phyloP scores from a whole-genome alignment of 1,140 invertebrate species.

The Rhyacophila brunnea region DNA sequence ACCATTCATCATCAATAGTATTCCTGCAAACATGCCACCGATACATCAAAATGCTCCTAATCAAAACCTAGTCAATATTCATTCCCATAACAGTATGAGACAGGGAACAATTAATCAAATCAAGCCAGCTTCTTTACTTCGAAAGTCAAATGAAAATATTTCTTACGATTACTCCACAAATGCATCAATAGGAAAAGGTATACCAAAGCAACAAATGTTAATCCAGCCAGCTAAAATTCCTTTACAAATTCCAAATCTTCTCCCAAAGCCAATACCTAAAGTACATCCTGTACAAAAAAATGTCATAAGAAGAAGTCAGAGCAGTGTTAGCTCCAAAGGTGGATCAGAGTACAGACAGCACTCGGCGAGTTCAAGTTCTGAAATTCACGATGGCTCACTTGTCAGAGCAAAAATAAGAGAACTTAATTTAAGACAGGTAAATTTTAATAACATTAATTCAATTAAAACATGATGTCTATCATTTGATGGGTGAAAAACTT shows the following conservation, averaged over 20 bases:
- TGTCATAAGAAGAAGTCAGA: conserved; percentile 27
- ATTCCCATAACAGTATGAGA: no score
- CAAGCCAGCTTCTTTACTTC: no score
- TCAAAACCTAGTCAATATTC: no score
- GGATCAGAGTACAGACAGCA: conserved; percentile 21
- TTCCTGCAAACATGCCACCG: no score
- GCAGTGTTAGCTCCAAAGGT: conserved; percentile 26
- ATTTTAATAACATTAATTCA: conserved; percentile 12
- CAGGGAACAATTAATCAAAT: no score
- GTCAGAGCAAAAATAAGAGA: conserved; percentile 33
- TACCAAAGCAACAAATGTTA: conserved; percentile 29
- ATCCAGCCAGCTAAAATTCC: conserved; percentile 27
- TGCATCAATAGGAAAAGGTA: conserved; percentile 7
- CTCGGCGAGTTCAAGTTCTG: background rate
- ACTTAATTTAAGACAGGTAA: conserved; percentile 32
- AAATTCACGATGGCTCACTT: conserved; percentile 22
- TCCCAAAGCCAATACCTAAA: conserved; percentile 29
- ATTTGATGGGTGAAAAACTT: no score
- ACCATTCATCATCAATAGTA: conserved; percentile 5
- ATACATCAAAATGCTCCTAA: no score
- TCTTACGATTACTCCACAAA: no score
- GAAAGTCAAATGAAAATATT: no score
- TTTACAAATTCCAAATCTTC: conserved; percentile 31
- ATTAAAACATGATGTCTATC: no score
- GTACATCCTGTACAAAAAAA: conserved; percentile 21